phyloP scores from a whole-genome alignment of 1,140 invertebrate genomes.

The Eulimnadia texana region DNA sequence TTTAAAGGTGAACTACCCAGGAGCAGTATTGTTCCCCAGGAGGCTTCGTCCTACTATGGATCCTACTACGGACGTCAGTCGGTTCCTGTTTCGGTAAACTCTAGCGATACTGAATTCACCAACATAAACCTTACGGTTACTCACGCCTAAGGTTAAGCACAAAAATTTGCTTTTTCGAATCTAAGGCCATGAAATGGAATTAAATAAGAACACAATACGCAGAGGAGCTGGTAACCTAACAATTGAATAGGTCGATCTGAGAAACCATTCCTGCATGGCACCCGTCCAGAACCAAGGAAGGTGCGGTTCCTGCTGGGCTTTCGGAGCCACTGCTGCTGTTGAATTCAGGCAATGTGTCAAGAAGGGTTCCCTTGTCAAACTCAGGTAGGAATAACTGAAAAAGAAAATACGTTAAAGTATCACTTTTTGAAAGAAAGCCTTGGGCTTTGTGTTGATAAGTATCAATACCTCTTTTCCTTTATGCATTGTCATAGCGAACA shows the following conservation, averaged over 20 bases:
- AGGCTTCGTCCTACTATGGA: too few relatives aligned
- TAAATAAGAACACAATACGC: neutral
- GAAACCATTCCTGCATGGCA: slow-evolving; percentile 29
- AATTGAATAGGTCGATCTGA: slow-evolving; percentile 23
- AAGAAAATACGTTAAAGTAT: neutral
- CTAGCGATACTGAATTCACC: too few relatives aligned
- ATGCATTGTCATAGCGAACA: slow-evolving; percentile 14
- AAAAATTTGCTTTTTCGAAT: too few relatives aligned
- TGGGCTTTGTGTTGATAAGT: neutral
- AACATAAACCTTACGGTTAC: too few relatives aligned
- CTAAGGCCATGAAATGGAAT: too few relatives aligned
- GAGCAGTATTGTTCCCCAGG: too few relatives aligned
- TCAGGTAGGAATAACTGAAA: too few relatives aligned
- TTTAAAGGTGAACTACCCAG: too few relatives aligned
- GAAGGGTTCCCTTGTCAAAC: neutral
- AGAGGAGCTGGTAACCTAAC: neutral
- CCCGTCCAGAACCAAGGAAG: slow-evolving; percentile 31
- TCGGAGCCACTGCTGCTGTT: slow-evolving; percentile 22
- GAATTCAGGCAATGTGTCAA: slow-evolving; percentile 20
- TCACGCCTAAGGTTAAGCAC: too few relatives aligned
- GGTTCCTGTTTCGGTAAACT: too few relatives aligned
- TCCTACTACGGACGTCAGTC: too few relatives aligned
- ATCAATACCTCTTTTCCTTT: too few relatives aligned
- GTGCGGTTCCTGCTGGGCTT: slow-evolving; percentile 32
- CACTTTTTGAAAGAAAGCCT: neutral